phyloP scores from a whole-genome alignment of 2,797 vertebrate genomes.

The Protonibea diacanthus region DNA sequence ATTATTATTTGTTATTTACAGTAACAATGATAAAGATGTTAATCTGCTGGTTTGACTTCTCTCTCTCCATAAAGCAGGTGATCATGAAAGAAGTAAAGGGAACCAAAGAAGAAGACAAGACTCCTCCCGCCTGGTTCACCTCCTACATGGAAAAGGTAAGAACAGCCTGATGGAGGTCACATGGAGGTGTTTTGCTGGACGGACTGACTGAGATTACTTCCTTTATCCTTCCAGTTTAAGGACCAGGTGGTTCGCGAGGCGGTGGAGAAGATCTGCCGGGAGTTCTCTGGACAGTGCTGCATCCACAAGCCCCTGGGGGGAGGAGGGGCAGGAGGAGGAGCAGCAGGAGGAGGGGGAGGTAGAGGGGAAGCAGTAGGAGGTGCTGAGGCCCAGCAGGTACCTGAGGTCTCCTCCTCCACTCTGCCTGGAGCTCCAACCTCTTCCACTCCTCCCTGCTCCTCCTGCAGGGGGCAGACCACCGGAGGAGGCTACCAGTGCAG shows the following conservation, averaged over 20 bases:
- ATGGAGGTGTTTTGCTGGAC: no score
- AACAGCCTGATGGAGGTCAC: not conserved
- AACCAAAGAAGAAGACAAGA: conserved; percentile 85
- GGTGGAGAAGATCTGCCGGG: conserved; percentile 93
- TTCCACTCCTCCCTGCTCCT: conserved; percentile 91
- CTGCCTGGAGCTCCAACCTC: conserved; percentile 88
- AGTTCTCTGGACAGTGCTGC: conserved; percentile 92
- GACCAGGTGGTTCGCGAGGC: conserved; percentile 95
- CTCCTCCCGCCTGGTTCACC: conserved; percentile 95
- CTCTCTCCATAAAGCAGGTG: conserved; percentile 62
- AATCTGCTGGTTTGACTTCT: not conserved
- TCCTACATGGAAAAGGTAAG: conserved; percentile 95
- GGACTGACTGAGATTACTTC: no score
- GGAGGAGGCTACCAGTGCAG: conserved; percentile 97
- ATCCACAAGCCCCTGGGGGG: conserved; percentile 85
- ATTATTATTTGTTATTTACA: not conserved
- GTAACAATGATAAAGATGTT: not conserved
- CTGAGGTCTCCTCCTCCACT: conserved; percentile 81
- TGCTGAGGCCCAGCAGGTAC: conserved; percentile 70
- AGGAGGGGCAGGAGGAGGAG: conserved; percentile 48
- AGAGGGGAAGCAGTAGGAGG: conserved; percentile 61
- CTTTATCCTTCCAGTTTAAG: conserved; percentile 87
- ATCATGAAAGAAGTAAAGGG: conserved; percentile 84
- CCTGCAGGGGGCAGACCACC: conserved; percentile 88
- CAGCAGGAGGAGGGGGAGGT: conserved; percentile 40